Evolutionary conservation across 2,797 vertebrate genomes (phyloP).

Genomic region (Sebastes diaconus): DNA sequence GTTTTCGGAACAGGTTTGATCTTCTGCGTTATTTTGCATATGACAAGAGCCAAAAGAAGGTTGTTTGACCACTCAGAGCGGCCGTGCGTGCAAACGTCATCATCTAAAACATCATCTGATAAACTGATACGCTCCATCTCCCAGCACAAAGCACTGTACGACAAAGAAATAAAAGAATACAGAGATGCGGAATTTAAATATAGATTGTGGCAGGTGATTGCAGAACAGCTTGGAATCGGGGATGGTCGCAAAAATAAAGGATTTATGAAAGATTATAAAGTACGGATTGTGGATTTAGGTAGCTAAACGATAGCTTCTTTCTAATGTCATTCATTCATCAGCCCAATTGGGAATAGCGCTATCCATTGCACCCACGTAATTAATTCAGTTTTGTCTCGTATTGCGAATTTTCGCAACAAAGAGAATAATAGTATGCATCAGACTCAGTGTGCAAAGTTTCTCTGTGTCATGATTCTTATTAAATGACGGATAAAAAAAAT

Average conservation of each 20-base stretch:
- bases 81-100: not conserved
- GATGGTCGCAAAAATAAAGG: too few species aligned
- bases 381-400: not conserved
- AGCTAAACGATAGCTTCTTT: not conserved
- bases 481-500: not conserved
- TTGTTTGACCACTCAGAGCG: not conserved
- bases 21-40: not conserved
- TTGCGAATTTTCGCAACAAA: not conserved
- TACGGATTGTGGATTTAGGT: not conserved
- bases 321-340: not conserved
- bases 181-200: too few species aligned
- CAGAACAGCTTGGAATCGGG: not conserved
- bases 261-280: not conserved
- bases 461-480: not conserved
- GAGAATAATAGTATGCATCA: not conserved
- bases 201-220: too few species aligned
- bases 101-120: not conserved
- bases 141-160: not conserved
- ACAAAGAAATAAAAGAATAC: not conserved
- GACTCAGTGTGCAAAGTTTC: not conserved
- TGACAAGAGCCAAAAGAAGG: not conserved
- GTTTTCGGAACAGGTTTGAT: not conserved
- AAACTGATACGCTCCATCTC: not conserved
- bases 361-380: not conserved
- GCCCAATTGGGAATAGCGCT: not conserved